phyloP scores from a whole-genome alignment of 1,140 invertebrate genomes.

The Drosophila prosaltans region DNA sequence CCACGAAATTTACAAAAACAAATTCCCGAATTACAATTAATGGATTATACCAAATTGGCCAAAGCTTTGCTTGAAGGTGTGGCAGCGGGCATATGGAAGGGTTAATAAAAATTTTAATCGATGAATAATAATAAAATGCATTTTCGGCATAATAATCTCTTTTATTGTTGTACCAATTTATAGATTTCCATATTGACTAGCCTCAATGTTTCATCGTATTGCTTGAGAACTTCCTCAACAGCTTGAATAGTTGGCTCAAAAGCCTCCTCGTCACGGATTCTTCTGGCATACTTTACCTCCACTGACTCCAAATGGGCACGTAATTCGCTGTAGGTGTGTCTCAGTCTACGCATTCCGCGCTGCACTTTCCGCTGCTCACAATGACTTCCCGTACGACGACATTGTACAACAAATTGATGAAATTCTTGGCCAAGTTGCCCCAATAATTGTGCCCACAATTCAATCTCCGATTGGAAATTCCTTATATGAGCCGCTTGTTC shows the following conservation, averaged over 20 bases:
- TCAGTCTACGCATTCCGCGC: conserved; percentile 29
- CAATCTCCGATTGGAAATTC: conserved; percentile 39
- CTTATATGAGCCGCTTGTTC: background rate
- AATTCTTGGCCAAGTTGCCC: conserved; percentile 30
- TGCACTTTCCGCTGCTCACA: conserved; percentile 39
- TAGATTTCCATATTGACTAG: conserved; percentile 24
- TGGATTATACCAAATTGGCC: conserved; percentile 52
- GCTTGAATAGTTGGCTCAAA: conserved; percentile 32
- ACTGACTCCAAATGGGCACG: conserved; percentile 40
- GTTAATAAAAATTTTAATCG: background rate
- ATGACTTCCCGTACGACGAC: conserved; percentile 31
- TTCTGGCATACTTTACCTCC: conserved; percentile 30
- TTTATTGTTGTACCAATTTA: conserved; percentile 47
- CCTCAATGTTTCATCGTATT: conserved; percentile 42
- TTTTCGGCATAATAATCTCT: background rate
- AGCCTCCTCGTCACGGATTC: conserved; percentile 27
- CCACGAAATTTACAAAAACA: conserved; percentile 37
- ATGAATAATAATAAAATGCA: too few species aligned
- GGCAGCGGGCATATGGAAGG: conserved; percentile 33
- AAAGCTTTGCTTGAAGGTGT: conserved; percentile 41
- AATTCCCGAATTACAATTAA: conserved; percentile 53
- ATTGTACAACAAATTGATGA: conserved; percentile 39
- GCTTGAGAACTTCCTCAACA: conserved; percentile 20
- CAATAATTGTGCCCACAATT: conserved; percentile 28
- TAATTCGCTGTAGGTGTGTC: conserved; percentile 35